phyloP scores from a whole-genome alignment of 1,140 invertebrate species.

The Penaeus chinensis region DNA sequence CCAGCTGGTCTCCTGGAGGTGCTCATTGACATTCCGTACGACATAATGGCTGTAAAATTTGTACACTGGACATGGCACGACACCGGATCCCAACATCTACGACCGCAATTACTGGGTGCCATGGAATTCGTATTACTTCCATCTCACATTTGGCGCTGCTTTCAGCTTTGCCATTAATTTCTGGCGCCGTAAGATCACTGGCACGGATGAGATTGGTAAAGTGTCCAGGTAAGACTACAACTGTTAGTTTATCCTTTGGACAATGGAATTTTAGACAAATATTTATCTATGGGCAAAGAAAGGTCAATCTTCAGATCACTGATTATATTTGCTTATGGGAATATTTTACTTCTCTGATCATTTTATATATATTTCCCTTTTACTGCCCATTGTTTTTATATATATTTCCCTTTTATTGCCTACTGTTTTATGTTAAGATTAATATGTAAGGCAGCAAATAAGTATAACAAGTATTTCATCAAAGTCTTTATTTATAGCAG shows the following conservation, averaged over 20 bases:
- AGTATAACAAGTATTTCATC: too few species aligned
- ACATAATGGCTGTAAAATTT: constrained; percentile 83
- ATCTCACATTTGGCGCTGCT: constrained; percentile 79
- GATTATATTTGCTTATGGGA: too few species aligned
- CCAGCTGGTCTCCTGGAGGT: constrained; percentile 79
- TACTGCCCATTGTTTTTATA: constrained; percentile 5
- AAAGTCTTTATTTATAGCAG: too few species aligned
- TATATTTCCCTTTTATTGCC: neutral
- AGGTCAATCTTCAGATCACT: too few species aligned
- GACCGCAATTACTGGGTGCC: constrained; percentile 84
- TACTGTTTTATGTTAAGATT: too few species aligned
- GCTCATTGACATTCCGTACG: constrained; percentile 83
- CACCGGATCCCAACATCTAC: constrained; percentile 83
- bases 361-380: neutral
- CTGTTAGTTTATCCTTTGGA: constrained; percentile 61
- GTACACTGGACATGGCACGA: constrained; percentile 89
- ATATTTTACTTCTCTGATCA: neutral
- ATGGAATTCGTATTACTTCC: constrained; percentile 85
- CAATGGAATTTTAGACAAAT: too few species aligned
- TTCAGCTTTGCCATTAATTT: constrained; percentile 79
- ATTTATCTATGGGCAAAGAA: too few species aligned
- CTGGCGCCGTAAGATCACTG: constrained; percentile 71
- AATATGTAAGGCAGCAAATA: too few species aligned
- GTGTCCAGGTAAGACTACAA: constrained; percentile 34
- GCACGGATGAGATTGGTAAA: constrained; percentile 62